These are phyloP conservation scores for Cyclargus thomasi DNA, from an alignment of 1,140 invertebrate genomes.

Conservation along the genomic window DNA sequence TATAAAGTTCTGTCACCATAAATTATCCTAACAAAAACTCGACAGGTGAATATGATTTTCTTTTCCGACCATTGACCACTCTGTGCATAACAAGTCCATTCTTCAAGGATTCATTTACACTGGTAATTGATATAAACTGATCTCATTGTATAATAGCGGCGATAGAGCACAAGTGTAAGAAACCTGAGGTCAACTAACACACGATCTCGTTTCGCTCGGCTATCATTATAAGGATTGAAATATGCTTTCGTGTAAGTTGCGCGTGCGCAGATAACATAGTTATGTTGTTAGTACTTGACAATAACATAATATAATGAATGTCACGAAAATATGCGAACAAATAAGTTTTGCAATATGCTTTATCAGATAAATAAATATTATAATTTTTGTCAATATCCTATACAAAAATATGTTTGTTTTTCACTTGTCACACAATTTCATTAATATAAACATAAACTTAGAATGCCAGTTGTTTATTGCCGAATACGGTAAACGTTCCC, in stretches of 20 bases:
- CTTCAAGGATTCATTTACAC: neutral
- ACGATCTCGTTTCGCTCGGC: neutral
- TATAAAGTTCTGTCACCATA: too few species aligned
- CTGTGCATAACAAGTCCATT: neutral
- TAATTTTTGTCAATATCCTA: too few species aligned
- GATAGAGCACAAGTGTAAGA: neutral
- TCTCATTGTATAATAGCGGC: neutral
- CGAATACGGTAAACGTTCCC: too few species aligned
- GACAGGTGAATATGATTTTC: neutral
- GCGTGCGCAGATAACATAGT: neutral
- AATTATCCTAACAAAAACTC: neutral
- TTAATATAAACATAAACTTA: too few species aligned
- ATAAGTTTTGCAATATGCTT: neutral
- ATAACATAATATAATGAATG: neutral
- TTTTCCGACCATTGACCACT: neutral
- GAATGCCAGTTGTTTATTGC: too few species aligned
- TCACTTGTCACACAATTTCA: too few species aligned
- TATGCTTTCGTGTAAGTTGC: slow-evolving; percentile 2
- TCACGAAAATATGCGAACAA: neutral
- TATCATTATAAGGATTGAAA: neutral
- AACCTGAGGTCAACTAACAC: neutral
- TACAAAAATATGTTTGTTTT: too few species aligned
- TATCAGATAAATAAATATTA: too few species aligned
- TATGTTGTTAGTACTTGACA: neutral
- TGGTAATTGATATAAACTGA: neutral